These are phyloP conservation scores for Peromyscus melanophrys DNA, from an alignment of 2,797 vertebrate species.

Conservation along the genomic window DNA sequence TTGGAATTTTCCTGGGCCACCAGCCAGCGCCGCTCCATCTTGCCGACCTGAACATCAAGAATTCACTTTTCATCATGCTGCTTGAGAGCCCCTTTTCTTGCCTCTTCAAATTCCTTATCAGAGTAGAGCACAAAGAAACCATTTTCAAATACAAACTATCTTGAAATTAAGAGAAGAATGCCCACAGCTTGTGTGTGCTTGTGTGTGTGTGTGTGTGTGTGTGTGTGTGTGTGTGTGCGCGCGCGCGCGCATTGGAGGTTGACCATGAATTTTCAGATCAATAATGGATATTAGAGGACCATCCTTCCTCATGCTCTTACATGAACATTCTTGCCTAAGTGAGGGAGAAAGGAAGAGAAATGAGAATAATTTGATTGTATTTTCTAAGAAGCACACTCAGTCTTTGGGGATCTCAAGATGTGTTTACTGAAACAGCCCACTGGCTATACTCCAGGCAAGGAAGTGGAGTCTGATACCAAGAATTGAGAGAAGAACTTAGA, in stretches of 20 bases:
- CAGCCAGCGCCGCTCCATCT: conserved; percentile 71
- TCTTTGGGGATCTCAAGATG: not conserved
- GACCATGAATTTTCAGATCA: conserved; percentile 3
- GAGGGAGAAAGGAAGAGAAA: not conserved
- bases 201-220: not conserved
- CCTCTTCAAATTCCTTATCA: conserved; percentile 75
- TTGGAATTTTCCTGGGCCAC: conserved; percentile 79
- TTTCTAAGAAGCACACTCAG: not conserved
- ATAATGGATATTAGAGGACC: not conserved
- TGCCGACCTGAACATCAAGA: conserved; percentile 11
- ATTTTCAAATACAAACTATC: conserved; percentile 63
- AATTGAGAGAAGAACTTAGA: not conserved
- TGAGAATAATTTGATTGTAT: not conserved
- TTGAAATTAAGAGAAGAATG: conserved; percentile 58
- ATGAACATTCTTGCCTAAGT: not conserved
- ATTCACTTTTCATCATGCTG: conserved; percentile 16
- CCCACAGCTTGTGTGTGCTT: not conserved
- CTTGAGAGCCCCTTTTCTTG: conserved; percentile 29
- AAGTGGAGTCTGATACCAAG: too few relatives aligned
- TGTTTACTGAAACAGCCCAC: not conserved
- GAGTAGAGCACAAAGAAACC: conserved; percentile 75
- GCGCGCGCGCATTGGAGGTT: not conserved
- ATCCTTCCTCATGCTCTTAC: not conserved
- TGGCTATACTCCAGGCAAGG: too few relatives aligned
- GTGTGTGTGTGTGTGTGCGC: not conserved